phyloP scores from a whole-genome alignment of 2,888 invertebrate genomes.

The Synanthedon myopaeformis region DNA sequence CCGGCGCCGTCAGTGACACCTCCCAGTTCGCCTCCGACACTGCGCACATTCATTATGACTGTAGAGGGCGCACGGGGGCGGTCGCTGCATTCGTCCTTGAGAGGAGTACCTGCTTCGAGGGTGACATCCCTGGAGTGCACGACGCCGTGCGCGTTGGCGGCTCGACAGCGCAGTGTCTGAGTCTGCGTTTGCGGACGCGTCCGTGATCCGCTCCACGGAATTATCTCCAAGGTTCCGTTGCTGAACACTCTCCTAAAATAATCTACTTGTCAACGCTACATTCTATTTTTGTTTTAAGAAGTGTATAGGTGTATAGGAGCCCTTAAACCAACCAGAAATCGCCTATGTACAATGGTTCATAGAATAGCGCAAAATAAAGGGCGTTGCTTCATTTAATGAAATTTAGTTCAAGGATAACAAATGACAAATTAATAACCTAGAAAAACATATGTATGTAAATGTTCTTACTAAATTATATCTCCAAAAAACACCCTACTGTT shows the following conservation, averaged over 20 bases:
- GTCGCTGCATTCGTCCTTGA: background rate
- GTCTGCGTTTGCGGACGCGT: slow-evolving; percentile 8
- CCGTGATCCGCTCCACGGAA: slow-evolving; percentile 13
- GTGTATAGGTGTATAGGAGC: background rate
- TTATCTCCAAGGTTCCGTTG: slow-evolving; percentile 45
- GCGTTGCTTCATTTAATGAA: too few species aligned
- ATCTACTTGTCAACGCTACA: background rate
- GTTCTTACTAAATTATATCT: too few species aligned
- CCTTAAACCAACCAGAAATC: too few species aligned
- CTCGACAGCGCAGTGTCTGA: slow-evolving; percentile 73
- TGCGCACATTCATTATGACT: slow-evolving; percentile 7
- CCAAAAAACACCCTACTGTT: too few species aligned
- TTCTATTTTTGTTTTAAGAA: background rate
- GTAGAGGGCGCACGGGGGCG: too few species aligned
- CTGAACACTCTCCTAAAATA: slow-evolving; percentile 16
- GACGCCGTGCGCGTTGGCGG: slow-evolving; percentile 79
- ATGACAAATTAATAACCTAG: too few species aligned
- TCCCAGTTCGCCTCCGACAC: slow-evolving; percentile 34
- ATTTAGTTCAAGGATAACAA: too few species aligned
- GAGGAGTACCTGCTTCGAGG: slow-evolving; percentile 75
- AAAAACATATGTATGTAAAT: too few species aligned
- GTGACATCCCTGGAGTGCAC: slow-evolving; percentile 81
- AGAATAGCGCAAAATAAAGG: too few species aligned
- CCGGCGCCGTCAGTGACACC: slow-evolving; percentile 17
- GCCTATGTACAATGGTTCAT: too few species aligned